Evolutionary conservation across 2,113 vertebrate species (phyloP).

Genomic region (Ailurus styani): DNA sequence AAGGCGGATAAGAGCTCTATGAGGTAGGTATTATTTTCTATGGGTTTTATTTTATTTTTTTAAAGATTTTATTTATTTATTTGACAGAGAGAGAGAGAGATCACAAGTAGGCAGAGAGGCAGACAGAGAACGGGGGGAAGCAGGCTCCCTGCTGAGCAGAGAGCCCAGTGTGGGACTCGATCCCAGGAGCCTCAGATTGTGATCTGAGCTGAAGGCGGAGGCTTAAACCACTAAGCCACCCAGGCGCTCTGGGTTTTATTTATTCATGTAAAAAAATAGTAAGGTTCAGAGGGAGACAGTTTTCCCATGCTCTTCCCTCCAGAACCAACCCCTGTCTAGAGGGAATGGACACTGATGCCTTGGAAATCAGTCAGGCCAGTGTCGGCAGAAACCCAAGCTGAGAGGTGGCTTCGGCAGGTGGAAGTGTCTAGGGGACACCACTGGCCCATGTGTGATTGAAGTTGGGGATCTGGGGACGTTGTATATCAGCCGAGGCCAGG

Average conservation of each 20-base stretch:
- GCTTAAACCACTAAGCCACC: no score
- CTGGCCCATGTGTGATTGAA: no score
- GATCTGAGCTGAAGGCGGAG: no score
- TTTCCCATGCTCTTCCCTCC: background rate
- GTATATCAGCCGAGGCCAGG: background rate
- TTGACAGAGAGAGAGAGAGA: no score
- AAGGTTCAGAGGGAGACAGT: background rate
- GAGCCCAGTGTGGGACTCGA: no score
- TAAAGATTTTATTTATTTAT: no score
- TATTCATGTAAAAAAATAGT: background rate
- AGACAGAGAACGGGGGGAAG: no score
- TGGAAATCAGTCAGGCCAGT: no score
- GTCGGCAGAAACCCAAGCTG: background rate
- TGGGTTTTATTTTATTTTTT: background rate
- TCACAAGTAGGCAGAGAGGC: no score
- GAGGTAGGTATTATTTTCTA: background rate
- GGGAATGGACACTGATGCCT: background rate
- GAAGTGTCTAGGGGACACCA: background rate
- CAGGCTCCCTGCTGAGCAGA: no score
- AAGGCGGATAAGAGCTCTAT: background rate
- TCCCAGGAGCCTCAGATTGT: no score
- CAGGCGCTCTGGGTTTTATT: no score
- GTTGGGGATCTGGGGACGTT: background rate
- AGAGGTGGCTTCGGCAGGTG: background rate
- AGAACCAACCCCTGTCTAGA: background rate